Conservation (phyloP, 2,113 vertebrate genomes). For the Paedocypris sp. region DNA sequence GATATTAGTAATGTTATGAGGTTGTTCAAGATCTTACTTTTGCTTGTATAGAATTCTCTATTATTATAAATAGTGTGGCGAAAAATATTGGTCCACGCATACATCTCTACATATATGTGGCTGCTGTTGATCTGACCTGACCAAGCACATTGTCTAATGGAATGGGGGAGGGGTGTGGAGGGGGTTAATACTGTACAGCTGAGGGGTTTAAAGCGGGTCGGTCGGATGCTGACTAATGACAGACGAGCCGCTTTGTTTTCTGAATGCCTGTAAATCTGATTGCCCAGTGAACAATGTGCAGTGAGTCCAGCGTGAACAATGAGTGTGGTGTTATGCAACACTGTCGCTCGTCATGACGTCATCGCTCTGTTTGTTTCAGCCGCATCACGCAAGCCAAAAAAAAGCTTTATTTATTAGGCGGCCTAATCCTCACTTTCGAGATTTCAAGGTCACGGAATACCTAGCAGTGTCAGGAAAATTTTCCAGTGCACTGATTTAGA, state of each 20-base stretch:
- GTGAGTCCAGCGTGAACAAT: too few relatives aligned
- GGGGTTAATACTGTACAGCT: background rate
- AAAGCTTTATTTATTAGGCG: background rate
- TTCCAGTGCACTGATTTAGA: background rate
- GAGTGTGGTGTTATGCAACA: background rate
- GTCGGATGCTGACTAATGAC: background rate
- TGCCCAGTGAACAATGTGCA: background rate
- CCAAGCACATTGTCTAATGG: slow-evolving; percentile 14
- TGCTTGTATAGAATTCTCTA: too few relatives aligned
- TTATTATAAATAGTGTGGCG: too few relatives aligned
- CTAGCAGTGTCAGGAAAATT: background rate
- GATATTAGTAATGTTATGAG: too few relatives aligned
- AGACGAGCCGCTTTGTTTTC: background rate
- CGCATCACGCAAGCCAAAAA: background rate
- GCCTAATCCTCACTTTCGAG: background rate
- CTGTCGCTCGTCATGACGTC: background rate
- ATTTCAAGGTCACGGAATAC: background rate
- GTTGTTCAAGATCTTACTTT: too few relatives aligned
- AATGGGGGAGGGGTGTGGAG: background rate
- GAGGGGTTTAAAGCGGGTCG: background rate
- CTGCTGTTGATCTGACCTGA: too few relatives aligned
- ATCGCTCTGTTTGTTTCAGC: background rate
- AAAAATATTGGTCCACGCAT: too few relatives aligned
- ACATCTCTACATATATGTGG: too few relatives aligned
- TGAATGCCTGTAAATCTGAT: background rate